Percentiles rank a stretch among this genome's conserved stretches.
phyloP scores from a whole-genome alignment of 2,113 vertebrate species.

The Castor canadensis region DNA sequence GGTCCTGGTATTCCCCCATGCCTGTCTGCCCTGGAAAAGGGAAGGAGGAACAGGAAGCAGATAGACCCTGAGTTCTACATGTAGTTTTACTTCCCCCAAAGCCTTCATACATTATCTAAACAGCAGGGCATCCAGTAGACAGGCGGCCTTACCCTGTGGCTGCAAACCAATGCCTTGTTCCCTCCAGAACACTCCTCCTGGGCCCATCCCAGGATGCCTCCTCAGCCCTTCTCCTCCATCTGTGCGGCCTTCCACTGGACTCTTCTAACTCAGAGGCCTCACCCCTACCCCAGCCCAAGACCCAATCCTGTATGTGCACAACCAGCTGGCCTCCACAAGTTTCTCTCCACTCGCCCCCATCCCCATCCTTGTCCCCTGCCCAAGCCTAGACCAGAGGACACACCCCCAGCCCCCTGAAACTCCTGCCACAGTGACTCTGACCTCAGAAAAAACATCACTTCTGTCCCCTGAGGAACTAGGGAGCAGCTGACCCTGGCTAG shows the following conservation, averaged over 20 bases:
- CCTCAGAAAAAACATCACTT: not conserved
- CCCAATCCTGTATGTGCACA: rapidly evolving
- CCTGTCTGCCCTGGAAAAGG: no score
- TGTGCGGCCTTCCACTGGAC: not conserved
- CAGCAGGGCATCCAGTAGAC: not conserved
- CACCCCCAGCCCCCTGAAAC: no score
- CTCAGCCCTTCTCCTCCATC: not conserved
- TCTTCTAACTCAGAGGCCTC: not conserved
- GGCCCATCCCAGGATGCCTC: not conserved
- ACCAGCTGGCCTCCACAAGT: rapidly evolving
- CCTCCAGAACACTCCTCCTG: not conserved
- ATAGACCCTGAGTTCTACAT: not conserved
- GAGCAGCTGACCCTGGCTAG: not conserved
- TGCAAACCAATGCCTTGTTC: not conserved
- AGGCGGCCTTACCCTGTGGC: no score
- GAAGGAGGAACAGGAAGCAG: rapidly evolving
- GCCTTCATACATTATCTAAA: not conserved
- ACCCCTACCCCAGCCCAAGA: not conserved
- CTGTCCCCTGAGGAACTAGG: not conserved
- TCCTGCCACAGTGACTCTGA: not conserved
- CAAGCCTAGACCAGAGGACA: not conserved
- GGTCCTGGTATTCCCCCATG: no score
- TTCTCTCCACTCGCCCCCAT: not conserved
- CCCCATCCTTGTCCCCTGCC: not conserved
- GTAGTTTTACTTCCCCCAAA: not conserved